Evolutionary conservation across 2,888 invertebrate genomes (phyloP).

Genomic region (Apoderus coryli): DNA sequence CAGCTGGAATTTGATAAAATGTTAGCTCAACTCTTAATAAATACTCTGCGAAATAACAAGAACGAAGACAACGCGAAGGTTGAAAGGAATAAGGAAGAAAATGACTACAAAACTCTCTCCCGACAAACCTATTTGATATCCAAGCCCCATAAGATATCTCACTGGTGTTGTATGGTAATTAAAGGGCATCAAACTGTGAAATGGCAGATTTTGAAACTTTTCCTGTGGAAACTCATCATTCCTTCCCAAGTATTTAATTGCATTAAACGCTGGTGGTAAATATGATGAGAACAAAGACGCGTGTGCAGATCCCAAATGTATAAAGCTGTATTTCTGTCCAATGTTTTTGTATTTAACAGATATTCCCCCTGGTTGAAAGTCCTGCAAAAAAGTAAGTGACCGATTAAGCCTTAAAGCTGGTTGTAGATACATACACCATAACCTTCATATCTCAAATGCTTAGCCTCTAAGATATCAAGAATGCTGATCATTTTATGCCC

Average conservation of each 20-base stretch:
- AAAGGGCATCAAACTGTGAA: slow-evolving; percentile 29
- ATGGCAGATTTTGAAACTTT: slow-evolving; percentile 21
- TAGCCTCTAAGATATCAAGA: too few relatives aligned
- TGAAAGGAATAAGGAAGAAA: too few relatives aligned
- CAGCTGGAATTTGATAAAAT: too few relatives aligned
- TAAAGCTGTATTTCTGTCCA: slow-evolving; percentile 22
- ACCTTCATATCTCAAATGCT: too few relatives aligned
- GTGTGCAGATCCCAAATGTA: slow-evolving; percentile 23
- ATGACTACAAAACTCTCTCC: too few relatives aligned
- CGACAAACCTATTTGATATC: slow-evolving; percentile 23
- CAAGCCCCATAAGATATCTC: slow-evolving; percentile 24
- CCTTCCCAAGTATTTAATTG: slow-evolving; percentile 12
- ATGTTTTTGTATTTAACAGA: slow-evolving; percentile 19
- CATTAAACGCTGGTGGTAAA: slow-evolving; percentile 21
- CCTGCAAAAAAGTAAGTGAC: too few relatives aligned
- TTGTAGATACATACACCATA: too few relatives aligned
- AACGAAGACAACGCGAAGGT: too few relatives aligned
- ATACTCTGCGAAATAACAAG: too few relatives aligned
- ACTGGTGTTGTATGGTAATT: slow-evolving; percentile 21
- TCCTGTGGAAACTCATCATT: slow-evolving; percentile 11
- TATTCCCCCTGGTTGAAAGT: slow-evolving; percentile 20
- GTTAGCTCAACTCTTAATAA: too few relatives aligned
- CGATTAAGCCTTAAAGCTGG: too few relatives aligned
- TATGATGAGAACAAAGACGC: slow-evolving; percentile 25
- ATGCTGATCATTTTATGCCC: too few relatives aligned